Percentiles rank a stretch among this genome's conserved stretches.
Evolutionary conservation across 2,113 vertebrate genomes (phyloP).

Genomic region (Dendrocopos noguchii): DNA sequence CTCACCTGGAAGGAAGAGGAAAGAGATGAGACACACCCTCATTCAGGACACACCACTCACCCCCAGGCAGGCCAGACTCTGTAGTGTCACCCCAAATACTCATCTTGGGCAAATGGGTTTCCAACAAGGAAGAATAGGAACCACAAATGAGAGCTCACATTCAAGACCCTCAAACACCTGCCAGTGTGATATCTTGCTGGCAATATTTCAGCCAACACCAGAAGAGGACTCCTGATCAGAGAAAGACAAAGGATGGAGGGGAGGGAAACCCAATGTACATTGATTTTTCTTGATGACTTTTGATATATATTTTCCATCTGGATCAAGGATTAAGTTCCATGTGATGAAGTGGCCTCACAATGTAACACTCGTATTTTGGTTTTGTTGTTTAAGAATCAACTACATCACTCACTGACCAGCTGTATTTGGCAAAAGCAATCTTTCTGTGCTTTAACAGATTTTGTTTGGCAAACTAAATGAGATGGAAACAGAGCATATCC

Average conservation of each 20-base stretch:
- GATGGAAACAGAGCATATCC: constrained; percentile 30
- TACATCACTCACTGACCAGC: not conserved
- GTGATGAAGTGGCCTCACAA: not conserved
- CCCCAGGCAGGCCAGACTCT: not conserved
- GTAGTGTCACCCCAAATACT: not conserved
- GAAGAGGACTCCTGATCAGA: not conserved
- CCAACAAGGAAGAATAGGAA: not conserved
- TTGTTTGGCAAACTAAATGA: constrained; percentile 27
- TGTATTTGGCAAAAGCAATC: not conserved
- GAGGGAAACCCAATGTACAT: not conserved
- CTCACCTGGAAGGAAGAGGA: not conserved
- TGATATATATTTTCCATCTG: not conserved
- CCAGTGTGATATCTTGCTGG: not conserved
- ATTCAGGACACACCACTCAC: not conserved
- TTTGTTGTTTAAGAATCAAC: not conserved
- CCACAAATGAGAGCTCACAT: not conserved
- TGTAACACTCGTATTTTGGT: not conserved
- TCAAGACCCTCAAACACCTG: not conserved
- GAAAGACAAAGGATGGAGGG: not conserved
- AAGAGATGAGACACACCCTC: not conserved
- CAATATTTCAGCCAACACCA: not conserved
- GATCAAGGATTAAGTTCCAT: not conserved
- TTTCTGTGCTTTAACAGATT: not conserved
- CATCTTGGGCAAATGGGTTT: not conserved
- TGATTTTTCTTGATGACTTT: not conserved